These are phyloP conservation scores for Andrena dorsata DNA, from an alignment of 2,888 invertebrate genomes.

Conservation along the genomic window DNA sequence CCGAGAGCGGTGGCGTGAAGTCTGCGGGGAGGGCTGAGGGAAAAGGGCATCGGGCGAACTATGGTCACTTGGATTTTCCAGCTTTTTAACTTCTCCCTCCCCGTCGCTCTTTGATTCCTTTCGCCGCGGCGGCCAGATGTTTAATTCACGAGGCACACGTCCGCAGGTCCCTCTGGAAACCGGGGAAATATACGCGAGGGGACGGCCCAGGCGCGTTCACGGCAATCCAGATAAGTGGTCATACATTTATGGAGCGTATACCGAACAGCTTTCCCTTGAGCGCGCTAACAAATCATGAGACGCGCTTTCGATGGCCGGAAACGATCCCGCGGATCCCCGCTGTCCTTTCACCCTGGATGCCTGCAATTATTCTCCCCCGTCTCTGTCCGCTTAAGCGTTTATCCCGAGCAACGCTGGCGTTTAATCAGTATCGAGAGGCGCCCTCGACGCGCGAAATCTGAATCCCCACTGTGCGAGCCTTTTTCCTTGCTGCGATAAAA, in stretches of 20 bases:
- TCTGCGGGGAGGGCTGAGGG: not conserved
- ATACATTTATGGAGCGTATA: conserved; percentile 83
- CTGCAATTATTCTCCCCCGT: not conserved
- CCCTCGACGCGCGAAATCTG: too few relatives aligned
- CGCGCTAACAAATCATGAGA: conserved; percentile 62
- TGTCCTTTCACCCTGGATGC: not conserved
- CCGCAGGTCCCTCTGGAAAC: conserved; percentile 53
- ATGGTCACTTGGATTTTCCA: conserved; percentile 75
- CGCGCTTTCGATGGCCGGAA: conserved; percentile 35
- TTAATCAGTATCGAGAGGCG: too few relatives aligned
- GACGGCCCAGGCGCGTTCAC: conserved; percentile 76
- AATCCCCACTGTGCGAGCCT: too few relatives aligned
- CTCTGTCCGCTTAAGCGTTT: too few relatives aligned
- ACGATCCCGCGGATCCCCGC: conserved; percentile 18
- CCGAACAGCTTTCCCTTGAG: conserved; percentile 34
- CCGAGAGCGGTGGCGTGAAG: not conserved
- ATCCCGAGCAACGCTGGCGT: too few relatives aligned
- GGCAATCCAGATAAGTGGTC: conserved; percentile 85
- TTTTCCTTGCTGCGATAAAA: not conserved
- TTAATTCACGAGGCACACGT: conserved; percentile 83
- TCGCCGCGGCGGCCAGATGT: conserved; percentile 71
- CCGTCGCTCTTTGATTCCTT: conserved; percentile 30
- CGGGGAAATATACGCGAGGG: conserved; percentile 72
- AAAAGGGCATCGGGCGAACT: not conserved
- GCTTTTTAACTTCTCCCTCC: conserved; percentile 77